Evolutionary conservation across 2,888 invertebrate genomes (phyloP).

Genomic region (Pinctada fucata): DNA sequence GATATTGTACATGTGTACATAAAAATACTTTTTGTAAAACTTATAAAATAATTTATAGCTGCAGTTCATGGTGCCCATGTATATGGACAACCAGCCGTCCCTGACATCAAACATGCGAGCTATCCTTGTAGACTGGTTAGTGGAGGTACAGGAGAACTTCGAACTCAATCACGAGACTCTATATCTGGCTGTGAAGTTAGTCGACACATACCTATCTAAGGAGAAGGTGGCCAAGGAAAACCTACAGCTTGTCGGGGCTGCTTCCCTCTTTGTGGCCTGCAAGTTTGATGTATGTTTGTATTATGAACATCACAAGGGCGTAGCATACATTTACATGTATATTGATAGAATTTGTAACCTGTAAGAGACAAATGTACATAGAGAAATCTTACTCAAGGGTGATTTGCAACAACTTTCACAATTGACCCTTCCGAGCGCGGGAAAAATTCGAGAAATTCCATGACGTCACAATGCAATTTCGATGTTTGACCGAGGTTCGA

Average conservation of each 20-base stretch:
- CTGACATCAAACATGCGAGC: conserved; percentile 93
- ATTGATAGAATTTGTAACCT: neutral
- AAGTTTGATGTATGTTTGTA: conserved; percentile 90
- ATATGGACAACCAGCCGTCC: conserved; percentile 86
- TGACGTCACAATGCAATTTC: too few relatives aligned
- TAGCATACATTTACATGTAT: neutral
- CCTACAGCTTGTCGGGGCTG: conserved; percentile 93
- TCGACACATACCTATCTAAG: conserved; percentile 90
- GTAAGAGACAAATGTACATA: too few relatives aligned
- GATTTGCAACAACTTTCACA: too few relatives aligned
- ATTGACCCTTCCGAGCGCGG: too few relatives aligned
- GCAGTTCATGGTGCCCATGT: conserved; percentile 87
- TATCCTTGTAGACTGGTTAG: conserved; percentile 98
- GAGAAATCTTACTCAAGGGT: too few relatives aligned
- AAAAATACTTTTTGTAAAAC: neutral
- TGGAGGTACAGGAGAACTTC: conserved; percentile 93
- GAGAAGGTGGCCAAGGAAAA: conserved; percentile 84
- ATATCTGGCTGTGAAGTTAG: conserved; percentile 96
- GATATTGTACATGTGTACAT: neutral
- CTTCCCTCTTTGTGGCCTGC: conserved; percentile 93
- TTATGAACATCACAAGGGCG: neutral
- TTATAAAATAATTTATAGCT: conserved; percentile 77
- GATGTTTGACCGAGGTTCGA: too few relatives aligned
- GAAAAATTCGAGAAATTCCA: too few relatives aligned
- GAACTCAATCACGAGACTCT: conserved; percentile 99